Percentiles rank a stretch among this genome's conserved stretches.
phyloP scores from a whole-genome alignment of 2,888 invertebrate genomes.

The Apocheima hispidaria region DNA sequence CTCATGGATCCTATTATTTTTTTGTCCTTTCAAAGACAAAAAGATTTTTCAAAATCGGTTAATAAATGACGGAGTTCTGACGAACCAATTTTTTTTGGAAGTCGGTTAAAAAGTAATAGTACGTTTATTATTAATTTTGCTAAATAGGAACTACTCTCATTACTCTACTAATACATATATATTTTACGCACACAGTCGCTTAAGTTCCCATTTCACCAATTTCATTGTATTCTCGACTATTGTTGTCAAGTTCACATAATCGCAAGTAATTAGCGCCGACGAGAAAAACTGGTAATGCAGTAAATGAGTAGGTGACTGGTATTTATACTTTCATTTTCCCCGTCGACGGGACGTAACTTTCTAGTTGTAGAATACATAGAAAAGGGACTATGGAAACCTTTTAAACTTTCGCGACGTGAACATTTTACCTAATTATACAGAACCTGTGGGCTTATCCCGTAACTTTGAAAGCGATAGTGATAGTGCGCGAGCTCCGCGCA shows the following conservation, averaged over 20 bases:
- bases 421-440: too few relatives aligned
- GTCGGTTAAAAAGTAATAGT: too few relatives aligned
- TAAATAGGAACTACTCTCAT: not conserved
- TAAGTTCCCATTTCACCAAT: slow-evolving; percentile 21
- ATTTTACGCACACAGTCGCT: not conserved
- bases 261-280: slow-evolving; percentile 30
- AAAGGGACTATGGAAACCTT: not conserved
- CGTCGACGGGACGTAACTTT: slow-evolving; percentile 38
- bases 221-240: slow-evolving; percentile 23
- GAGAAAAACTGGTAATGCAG: slow-evolving; percentile 41
- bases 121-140: not conserved
- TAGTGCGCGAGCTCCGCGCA: too few relatives aligned
- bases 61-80: too few relatives aligned
- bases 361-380: slow-evolving; percentile 32
- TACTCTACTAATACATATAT: slow-evolving; percentile 15
- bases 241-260: slow-evolving; percentile 32
- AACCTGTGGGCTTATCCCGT: too few relatives aligned
- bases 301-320: slow-evolving; percentile 15
- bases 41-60: too few relatives aligned
- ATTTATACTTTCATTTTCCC: slow-evolving; percentile 50
- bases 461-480: too few relatives aligned
- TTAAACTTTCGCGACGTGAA: too few relatives aligned
- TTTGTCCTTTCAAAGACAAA: too few relatives aligned
- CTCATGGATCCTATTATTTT: too few relatives aligned
- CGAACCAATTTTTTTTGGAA: not conserved